Conservation (phyloP, 2,888 invertebrate species). For the Lamellibrachia satsuma region DNA sequence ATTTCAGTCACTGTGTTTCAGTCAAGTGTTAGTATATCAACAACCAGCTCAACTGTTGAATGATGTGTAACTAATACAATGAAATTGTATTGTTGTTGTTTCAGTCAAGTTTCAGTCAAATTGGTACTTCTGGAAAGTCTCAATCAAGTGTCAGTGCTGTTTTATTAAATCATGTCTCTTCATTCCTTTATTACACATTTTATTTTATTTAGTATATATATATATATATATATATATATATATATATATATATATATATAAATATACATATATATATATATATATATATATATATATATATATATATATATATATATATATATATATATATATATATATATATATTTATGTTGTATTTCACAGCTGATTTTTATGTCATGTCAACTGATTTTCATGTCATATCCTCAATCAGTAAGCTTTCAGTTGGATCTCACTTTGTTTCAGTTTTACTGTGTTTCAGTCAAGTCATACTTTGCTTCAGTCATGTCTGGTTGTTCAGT, state of each 20-base stretch:
- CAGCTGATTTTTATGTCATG: no score
- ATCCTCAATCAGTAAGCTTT: no score
- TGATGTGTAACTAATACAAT: not conserved
- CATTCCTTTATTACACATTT: not conserved
- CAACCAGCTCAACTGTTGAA: not conserved
- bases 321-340: not conserved
- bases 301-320: no score
- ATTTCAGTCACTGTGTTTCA: not conserved
- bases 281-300: not conserved
- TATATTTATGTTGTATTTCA: not conserved
- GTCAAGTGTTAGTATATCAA: not conserved
- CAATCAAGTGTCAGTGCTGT: not conserved
- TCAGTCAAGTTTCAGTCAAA: constrained; percentile 17
- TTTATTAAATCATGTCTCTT: not conserved
- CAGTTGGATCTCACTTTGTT: no score
- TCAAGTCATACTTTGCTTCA: no score
- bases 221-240: no score
- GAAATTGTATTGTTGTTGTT: not conserved
- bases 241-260: no score
- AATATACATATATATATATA: not conserved
- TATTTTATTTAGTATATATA: not conserved
- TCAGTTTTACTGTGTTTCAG: no score
- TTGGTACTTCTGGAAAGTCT: not conserved
- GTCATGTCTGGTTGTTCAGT: no score
- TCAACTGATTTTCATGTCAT: no score